Percentiles rank a stretch among this genome's conserved stretches.
phyloP scores from a whole-genome alignment of 2,888 invertebrate species.

The Cynaeus angustus region DNA sequence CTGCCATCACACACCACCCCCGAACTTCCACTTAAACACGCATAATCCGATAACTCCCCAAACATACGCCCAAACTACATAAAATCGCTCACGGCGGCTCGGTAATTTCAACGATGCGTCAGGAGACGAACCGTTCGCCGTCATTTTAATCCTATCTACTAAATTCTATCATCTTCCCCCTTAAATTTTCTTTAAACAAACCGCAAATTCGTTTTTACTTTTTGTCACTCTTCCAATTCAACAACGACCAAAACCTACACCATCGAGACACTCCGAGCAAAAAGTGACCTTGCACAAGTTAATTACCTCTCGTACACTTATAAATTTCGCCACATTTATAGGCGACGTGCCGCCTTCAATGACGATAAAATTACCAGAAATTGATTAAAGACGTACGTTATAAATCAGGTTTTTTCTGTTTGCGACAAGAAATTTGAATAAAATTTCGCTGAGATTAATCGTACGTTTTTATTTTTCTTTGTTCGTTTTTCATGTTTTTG shows the following conservation, averaged over 20 bases:
- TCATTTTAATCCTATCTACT: background rate
- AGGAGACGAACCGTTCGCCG: slow-evolving; percentile 52
- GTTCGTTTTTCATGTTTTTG: slow-evolving; percentile 1
- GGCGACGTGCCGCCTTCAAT: too few relatives aligned
- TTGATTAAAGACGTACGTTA: slow-evolving; percentile 7
- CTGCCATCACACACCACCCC: slow-evolving; percentile 36
- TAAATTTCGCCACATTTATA: too few relatives aligned
- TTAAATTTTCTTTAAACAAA: too few relatives aligned
- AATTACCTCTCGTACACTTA: background rate
- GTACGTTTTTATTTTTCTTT: slow-evolving; percentile 17
- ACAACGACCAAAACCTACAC: too few relatives aligned
- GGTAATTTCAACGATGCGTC: slow-evolving; percentile 58
- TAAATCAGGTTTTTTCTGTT: slow-evolving; percentile 2
- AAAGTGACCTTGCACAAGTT: slow-evolving; percentile 1
- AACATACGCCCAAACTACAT: background rate
- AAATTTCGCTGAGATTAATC: slow-evolving; percentile 6
- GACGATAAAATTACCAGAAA: slow-evolving; percentile 11
- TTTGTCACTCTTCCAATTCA: too few relatives aligned
- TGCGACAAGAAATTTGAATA: slow-evolving; percentile 3
- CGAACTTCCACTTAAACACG: slow-evolving; percentile 3
- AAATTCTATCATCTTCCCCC: too few relatives aligned
- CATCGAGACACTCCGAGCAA: background rate
- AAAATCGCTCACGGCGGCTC: background rate
- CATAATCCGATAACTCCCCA: slow-evolving; percentile 5
- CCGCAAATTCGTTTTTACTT: too few relatives aligned